Conservation (phyloP, 2,113 vertebrate species). For the Laticauda laticaudata region DNA sequence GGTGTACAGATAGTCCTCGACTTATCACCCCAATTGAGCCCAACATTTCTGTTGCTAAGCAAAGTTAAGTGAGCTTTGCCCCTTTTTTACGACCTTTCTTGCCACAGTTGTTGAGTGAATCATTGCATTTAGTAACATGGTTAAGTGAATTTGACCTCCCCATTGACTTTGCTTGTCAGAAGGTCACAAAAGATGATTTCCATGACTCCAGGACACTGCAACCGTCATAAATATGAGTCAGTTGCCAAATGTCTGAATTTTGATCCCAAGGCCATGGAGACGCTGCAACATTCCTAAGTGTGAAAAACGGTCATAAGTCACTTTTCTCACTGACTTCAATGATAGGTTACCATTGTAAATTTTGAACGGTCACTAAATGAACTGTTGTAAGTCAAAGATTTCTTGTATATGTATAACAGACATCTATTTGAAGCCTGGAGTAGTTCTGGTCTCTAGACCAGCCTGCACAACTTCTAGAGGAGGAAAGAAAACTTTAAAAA, state of each 20-base stretch:
- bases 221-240: no score
- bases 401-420: neutral
- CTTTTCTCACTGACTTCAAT: no score
- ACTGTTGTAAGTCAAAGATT: no score
- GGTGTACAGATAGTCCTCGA: neutral
- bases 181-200: neutral
- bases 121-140: neutral
- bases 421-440: neutral
- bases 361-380: no score
- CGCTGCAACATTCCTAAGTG: neutral
- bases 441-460: neutral
- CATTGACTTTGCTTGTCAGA: neutral
- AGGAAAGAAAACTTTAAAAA: no score
- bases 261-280: neutral
- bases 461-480: neutral
- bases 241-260: neutral
- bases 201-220: neutral
- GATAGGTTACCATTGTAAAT: no score
- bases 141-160: neutral
- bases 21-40: neutral
- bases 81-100: neutral
- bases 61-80: neutral
- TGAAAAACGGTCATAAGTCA: no score
- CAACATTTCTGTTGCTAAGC: neutral
- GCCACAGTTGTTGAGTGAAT: neutral